Conservation (phyloP, 2,888 invertebrate genomes). For the Priapulus caudatus region DNA sequence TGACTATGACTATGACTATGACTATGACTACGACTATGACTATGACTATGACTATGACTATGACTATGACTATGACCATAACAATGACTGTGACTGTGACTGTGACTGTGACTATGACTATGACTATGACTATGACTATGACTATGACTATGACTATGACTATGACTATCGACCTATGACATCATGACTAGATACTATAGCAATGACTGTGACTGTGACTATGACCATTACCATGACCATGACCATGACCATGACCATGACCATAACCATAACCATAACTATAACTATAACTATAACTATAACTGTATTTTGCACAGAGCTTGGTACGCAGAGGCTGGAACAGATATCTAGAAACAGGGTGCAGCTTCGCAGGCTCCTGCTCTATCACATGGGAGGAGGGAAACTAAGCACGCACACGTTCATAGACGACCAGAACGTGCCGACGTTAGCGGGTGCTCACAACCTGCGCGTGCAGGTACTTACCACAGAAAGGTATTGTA, state of each 20-base stretch:
- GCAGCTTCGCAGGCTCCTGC: not conserved
- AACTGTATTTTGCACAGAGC: not conserved
- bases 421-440: constrained; percentile 1
- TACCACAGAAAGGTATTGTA: not conserved
- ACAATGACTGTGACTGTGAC: not conserved
- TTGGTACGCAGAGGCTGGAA: not conserved
- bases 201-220: not conserved
- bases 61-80: not conserved
- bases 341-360: not conserved
- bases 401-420: not conserved
- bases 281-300: too few relatives aligned
- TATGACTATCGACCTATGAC: not conserved
- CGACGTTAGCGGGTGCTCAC: not conserved
- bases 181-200: not conserved
- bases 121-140: not conserved
- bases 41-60: not conserved
- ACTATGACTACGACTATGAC: not conserved
- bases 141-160: not conserved
- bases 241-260: not conserved
- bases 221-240: not conserved
- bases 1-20: not conserved
- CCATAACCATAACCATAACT: not conserved
- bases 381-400: not conserved
- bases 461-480: not conserved
- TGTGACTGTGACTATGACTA: not conserved